These are phyloP conservation scores for Equus quagga DNA, from an alignment of 2,113 vertebrate species.

Conservation along the genomic window DNA sequence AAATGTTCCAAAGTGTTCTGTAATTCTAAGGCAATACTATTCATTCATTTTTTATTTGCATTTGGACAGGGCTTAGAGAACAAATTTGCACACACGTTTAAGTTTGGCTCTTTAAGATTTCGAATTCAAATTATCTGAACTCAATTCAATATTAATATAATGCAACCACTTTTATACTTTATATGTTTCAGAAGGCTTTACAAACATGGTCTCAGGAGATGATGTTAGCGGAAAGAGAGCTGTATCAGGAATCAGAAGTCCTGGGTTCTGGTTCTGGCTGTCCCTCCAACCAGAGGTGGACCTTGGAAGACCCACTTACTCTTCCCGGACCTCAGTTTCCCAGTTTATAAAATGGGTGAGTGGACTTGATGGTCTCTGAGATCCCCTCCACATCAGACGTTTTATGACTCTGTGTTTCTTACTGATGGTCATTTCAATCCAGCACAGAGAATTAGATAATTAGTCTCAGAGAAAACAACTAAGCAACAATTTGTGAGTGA, in stretches of 20 bases:
- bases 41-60: slow-evolving; percentile 75
- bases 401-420: background rate
- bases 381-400: background rate
- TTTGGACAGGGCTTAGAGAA: slow-evolving; percentile 70
- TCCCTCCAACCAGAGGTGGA: background rate
- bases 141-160: slow-evolving; percentile 49
- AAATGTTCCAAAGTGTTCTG: slow-evolving; percentile 23
- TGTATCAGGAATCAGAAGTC: background rate
- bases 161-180: background rate
- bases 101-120: slow-evolving; percentile 69
- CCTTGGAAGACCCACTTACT: background rate
- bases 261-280: background rate
- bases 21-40: slow-evolving; percentile 39
- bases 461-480: background rate
- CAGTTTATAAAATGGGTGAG: background rate
- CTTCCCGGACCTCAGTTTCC: background rate
- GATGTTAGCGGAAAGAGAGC: background rate
- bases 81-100: slow-evolving; percentile 73
- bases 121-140: slow-evolving; percentile 70
- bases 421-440: background rate
- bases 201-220: background rate
- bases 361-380: background rate
- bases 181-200: slow-evolving; percentile 24
- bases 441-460: background rate
- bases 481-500: background rate